phyloP scores from a whole-genome alignment of 2,888 invertebrate genomes.

The Tricholauxania praeusta region DNA sequence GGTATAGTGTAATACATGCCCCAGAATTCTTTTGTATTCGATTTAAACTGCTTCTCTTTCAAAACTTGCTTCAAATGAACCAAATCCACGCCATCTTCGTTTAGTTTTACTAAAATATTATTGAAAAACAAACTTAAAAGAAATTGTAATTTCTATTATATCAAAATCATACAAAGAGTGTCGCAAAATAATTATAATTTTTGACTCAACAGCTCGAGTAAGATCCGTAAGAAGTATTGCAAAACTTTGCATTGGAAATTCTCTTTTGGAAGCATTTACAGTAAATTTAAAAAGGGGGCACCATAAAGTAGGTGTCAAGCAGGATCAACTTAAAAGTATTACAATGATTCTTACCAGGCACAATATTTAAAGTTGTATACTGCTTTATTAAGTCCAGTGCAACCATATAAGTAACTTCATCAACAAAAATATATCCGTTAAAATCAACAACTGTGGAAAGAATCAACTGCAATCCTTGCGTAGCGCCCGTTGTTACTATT shows the following conservation, averaged over 20 bases:
- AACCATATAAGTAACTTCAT: slow-evolving; percentile 76
- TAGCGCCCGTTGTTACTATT: slow-evolving; percentile 73
- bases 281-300: too few relatives aligned
- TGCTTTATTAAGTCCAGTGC: slow-evolving; percentile 71
- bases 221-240: too few relatives aligned
- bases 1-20: slow-evolving; percentile 73
- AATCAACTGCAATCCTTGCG: slow-evolving; percentile 72
- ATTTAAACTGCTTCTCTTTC: slow-evolving; percentile 58
- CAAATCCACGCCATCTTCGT: slow-evolving; percentile 70
- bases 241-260: not conserved
- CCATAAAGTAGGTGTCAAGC: too few relatives aligned
- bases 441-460: slow-evolving; percentile 71
- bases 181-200: too few relatives aligned
- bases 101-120: slow-evolving; percentile 69
- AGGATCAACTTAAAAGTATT: not conserved
- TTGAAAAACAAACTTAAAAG: too few relatives aligned
- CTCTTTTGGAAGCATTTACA: not conserved
- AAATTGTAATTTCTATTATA: too few relatives aligned
- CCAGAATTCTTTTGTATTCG: slow-evolving; percentile 69
- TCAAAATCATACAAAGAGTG: too few relatives aligned
- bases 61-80: slow-evolving; percentile 68
- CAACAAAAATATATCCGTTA: slow-evolving; percentile 73
- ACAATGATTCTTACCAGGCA: slow-evolving; percentile 64
- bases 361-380: slow-evolving; percentile 70
- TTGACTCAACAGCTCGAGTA: too few relatives aligned